These are phyloP conservation scores for Siniperca obscura DNA, from an alignment of 2,797 vertebrate genomes.

Conservation along the genomic window DNA sequence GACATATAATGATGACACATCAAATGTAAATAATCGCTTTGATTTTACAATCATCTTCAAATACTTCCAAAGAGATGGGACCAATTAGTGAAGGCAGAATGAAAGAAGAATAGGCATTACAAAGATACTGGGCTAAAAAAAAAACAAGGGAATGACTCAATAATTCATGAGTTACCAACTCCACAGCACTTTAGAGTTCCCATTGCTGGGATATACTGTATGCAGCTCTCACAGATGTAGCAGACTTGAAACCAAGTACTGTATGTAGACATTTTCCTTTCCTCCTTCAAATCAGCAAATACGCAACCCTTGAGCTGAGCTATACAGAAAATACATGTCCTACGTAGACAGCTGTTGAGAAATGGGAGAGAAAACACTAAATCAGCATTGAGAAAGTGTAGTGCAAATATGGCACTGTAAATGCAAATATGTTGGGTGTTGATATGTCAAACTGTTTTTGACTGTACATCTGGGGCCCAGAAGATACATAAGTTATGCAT, in stretches of 20 bases:
- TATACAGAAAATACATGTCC: slow-evolving; percentile 39
- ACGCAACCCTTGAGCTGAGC: slow-evolving; percentile 39
- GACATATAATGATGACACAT: slow-evolving; percentile 43
- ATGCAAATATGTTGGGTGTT: background rate
- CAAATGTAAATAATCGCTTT: slow-evolving; percentile 15
- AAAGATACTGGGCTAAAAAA: slow-evolving; percentile 44
- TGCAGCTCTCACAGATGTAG: slow-evolving; percentile 25
- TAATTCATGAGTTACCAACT: slow-evolving; percentile 75
- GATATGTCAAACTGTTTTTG: background rate
- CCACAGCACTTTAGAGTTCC: slow-evolving; percentile 47
- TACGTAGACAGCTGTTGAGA: slow-evolving; percentile 32
- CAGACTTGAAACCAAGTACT: background rate
- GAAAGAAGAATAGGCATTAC: slow-evolving; percentile 44
- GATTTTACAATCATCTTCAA: slow-evolving; percentile 22
- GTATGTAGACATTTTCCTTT: slow-evolving; percentile 36
- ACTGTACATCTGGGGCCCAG: background rate
- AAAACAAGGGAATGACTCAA: slow-evolving; percentile 63
- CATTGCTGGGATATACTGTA: slow-evolving; percentile 22
- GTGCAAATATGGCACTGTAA: background rate
- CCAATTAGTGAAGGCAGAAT: slow-evolving; percentile 19
- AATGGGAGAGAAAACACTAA: slow-evolving; percentile 14
- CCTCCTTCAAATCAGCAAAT: slow-evolving; percentile 44
- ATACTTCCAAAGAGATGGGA: slow-evolving; percentile 16
- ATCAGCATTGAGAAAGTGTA: background rate
- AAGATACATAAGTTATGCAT: background rate